Base-by-base conservation (phyloP, 1,140 invertebrate species). In the Drosophila nebulosa region DNA sequence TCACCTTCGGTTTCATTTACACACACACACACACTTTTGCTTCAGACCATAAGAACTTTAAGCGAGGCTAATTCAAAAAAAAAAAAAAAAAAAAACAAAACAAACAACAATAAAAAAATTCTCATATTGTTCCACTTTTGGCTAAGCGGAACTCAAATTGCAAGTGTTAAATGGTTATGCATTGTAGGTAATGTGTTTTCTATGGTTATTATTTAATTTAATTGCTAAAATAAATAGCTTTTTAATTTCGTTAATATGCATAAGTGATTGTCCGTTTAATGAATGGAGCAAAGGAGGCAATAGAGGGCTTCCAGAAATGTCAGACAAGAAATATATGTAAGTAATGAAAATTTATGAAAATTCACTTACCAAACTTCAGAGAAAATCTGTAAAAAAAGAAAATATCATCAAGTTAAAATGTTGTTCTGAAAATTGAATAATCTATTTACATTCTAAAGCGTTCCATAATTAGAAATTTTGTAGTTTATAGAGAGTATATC, bases 1-100 rank as follows among this genome's bases (percentile, higher is more conserved):
- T 85, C 80, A 80, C 80, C 80, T 85, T 85, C 66, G 74, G 50
- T 59, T 35, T 50, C 63, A 63, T 56, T 62, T 58, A n/a, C 22
- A 39, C 27, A 70, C 27, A 62, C 53, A 32, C 10, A 10, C 10
- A 32, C 10, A 69, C 60, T 57, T 58, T 74, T 58, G 60, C 63
- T 32, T 64, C 10, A 52, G 9, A 53, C 50, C 26, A 30, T n/a
- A 12, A 14, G 12, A 22, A 59, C 26, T 55, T 32, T 36, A 32
- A n/a, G n/a, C 69, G 36, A 35, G 46, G 52, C 30, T 57, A 46
- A 35, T 58, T 52, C 39, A 35, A 56, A 51, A 32, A 32, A 32
- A 27, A 21, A 24, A 27, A 14, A 16, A 26, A 26, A 52, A 14
- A 39, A 39, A 39, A n/a, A 26, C n/a, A 52, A 14, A 39, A 39